Conservation (phyloP, 2,888 invertebrate species). For the Boloria euphrosyne region DNA sequence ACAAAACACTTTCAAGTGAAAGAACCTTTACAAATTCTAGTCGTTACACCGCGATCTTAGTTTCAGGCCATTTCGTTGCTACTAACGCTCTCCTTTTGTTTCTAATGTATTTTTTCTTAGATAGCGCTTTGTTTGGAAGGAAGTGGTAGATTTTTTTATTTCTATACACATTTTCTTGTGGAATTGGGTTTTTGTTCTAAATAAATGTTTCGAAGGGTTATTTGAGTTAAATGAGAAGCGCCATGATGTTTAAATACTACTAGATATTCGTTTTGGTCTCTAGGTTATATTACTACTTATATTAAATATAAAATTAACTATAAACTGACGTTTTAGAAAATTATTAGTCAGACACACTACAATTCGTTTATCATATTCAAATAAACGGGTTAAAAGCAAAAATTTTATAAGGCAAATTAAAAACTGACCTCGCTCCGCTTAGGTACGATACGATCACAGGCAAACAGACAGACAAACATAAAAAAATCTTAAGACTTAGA, state of each 20-base stretch:
- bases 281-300: no score
- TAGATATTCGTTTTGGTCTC: neutral
- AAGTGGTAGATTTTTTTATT: conserved; percentile 27
- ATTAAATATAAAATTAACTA: no score
- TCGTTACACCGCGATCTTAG: conserved; percentile 44
- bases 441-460: no score
- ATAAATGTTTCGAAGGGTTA: neutral
- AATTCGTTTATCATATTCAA: no score
- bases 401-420: no score
- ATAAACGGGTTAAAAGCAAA: no score
- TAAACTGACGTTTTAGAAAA: no score
- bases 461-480: no score
- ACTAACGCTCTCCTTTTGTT: conserved; percentile 47
- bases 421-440: no score
- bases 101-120: conserved; percentile 45
- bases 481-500: no score
- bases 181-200: conserved; percentile 10
- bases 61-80: conserved; percentile 49
- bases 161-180: conserved; percentile 17
- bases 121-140: conserved; percentile 45
- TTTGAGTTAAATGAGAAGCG: neutral
- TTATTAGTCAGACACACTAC: no score
- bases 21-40: conserved; percentile 33
- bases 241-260: neutral
- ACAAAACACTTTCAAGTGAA: conserved; percentile 24